Percentiles rank a stretch among this genome's conserved stretches.
phyloP scores from a whole-genome alignment of 1,140 invertebrate genomes.

The Meteorus sp. region DNA sequence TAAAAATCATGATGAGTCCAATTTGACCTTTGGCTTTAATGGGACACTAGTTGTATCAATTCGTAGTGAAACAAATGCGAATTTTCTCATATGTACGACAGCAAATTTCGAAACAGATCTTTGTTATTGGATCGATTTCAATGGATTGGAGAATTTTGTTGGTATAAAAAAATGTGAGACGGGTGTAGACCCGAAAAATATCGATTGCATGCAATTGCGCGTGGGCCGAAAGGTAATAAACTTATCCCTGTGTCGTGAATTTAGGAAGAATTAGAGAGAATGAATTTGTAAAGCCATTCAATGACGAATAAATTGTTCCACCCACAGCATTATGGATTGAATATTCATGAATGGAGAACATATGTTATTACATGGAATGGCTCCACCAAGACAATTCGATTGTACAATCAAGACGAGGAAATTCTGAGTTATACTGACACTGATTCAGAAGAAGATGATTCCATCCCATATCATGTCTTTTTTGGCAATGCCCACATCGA shows the following conservation, averaged over 20 bases:
- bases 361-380: slow-evolving; percentile 30
- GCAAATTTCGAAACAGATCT: not conserved
- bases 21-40: not conserved
- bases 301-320: not conserved
- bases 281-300: too few relatives aligned
- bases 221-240: not conserved
- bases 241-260: not conserved
- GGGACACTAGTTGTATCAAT: slow-evolving; percentile 26
- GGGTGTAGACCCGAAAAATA: slow-evolving; percentile 13
- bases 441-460: not conserved
- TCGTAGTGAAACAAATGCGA: slow-evolving; percentile 10
- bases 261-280: not conserved
- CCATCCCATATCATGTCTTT: slow-evolving; percentile 20
- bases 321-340: slow-evolving; percentile 17
- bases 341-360: slow-evolving; percentile 29
- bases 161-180: slow-evolving; percentile 24
- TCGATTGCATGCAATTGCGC: not conserved
- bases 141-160: slow-evolving; percentile 26
- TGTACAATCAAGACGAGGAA: slow-evolving; percentile 20
- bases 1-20: not conserved
- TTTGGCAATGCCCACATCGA: not conserved
- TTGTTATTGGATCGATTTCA: slow-evolving; percentile 36
- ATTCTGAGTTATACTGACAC: slow-evolving; percentile 20
- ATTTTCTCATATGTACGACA: slow-evolving; percentile 27
- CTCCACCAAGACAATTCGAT: not conserved